phyloP scores from a whole-genome alignment of 2,888 invertebrate genomes.

The Cloeon dipterum region DNA sequence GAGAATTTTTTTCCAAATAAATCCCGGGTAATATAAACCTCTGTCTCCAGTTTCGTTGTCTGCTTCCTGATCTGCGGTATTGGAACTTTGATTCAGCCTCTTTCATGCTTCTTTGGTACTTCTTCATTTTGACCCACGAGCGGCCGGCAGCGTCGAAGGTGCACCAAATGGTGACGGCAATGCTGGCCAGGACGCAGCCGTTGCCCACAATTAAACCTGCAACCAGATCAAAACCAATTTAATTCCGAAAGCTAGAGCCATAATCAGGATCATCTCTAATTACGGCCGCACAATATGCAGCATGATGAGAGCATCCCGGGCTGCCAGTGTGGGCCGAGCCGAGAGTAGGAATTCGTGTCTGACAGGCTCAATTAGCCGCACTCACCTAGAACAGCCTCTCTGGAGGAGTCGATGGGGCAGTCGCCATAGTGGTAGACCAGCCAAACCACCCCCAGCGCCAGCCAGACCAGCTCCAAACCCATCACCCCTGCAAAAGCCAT shows the following conservation, averaged over 20 bases:
- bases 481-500: slow-evolving; percentile 36
- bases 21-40: slow-evolving; percentile 28
- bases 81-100: slow-evolving; percentile 52
- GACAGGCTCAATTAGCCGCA: too few species aligned
- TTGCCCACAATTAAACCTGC: slow-evolving; percentile 54
- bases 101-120: slow-evolving; percentile 59
- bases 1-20: background rate
- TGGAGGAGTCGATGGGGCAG: slow-evolving; percentile 38
- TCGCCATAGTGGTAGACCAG: slow-evolving; percentile 37
- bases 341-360: too few species aligned
- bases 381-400: slow-evolving; percentile 51
- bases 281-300: too few species aligned
- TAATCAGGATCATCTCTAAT: too few species aligned
- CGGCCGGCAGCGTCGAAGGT: slow-evolving; percentile 70
- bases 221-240: too few species aligned
- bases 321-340: too few species aligned
- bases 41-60: slow-evolving; percentile 62
- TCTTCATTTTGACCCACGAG: slow-evolving; percentile 77
- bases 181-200: slow-evolving; percentile 46
- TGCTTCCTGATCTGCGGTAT: slow-evolving; percentile 50
- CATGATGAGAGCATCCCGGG: too few species aligned
- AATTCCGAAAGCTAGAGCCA: too few species aligned
- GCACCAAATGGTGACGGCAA: slow-evolving; percentile 61
- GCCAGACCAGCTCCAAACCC: slow-evolving; percentile 48
- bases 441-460: slow-evolving; percentile 50